Evolutionary conservation across 2,113 vertebrate species (phyloP).

Genomic region (Nyctibius bracteatus): DNA sequence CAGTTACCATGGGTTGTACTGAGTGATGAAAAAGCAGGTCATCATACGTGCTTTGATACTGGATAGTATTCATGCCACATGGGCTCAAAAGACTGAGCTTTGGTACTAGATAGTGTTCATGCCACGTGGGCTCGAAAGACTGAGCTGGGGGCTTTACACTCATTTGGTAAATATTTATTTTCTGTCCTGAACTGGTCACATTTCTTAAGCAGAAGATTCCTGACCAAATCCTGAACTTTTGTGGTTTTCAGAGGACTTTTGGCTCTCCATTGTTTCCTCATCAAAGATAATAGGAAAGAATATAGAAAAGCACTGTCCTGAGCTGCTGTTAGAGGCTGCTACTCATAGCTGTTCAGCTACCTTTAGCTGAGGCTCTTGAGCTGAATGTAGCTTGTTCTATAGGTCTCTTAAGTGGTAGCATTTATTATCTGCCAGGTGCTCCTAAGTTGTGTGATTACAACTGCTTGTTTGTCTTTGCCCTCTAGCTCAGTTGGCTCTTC

Average conservation of each 20-base stretch:
- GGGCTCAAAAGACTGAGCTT: not conserved
- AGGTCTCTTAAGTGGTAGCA: not conserved
- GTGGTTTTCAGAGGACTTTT: not conserved
- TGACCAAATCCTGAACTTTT: not conserved
- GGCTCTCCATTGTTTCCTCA: not conserved
- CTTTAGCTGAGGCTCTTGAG: not conserved
- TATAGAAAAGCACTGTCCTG: not conserved
- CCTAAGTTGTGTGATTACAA: not conserved
- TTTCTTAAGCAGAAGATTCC: not conserved
- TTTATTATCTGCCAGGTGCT: slow-evolving; percentile 31
- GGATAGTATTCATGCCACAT: not conserved
- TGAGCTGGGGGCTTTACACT: not conserved
- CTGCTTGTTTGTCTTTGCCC: slow-evolving; percentile 34
- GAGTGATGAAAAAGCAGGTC: not conserved
- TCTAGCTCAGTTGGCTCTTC: slow-evolving; percentile 36
- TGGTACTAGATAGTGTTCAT: not conserved
- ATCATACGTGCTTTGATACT: fast-evolving
- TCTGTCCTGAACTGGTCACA: not conserved
- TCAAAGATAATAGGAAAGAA: not conserved
- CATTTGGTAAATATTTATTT: not conserved
- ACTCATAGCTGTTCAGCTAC: not conserved
- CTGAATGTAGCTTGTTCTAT: not conserved
- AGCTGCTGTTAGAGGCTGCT: not conserved
- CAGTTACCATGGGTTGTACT: not conserved
- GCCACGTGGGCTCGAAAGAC: not conserved